Conservation (phyloP, 35 echinoderm and acorn worm species). For the Apostichopus californicus region DNA sequence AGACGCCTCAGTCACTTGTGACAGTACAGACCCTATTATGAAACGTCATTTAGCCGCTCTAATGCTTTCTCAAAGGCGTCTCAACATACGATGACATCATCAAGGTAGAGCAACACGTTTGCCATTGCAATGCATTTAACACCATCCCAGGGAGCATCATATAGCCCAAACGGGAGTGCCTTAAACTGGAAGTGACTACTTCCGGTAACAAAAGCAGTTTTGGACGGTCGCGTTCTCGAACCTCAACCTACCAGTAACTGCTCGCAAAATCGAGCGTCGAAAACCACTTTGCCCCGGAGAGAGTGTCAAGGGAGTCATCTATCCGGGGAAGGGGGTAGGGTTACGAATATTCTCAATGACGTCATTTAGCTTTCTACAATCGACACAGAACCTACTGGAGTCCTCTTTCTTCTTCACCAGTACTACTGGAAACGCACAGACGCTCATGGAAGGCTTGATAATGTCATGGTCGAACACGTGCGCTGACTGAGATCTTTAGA, state of each 20-base stretch:
- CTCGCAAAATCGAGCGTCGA: constrained; percentile 71
- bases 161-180: constrained; percentile 62
- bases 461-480: too few relatives aligned
- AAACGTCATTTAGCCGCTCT: constrained; percentile 20
- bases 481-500: too few relatives aligned
- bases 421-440: constrained; percentile 69
- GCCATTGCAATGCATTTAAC: neutral
- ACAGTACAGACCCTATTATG: constrained; percentile 68
- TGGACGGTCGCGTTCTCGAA: constrained; percentile 13
- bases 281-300: constrained; percentile 21
- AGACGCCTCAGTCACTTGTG: constrained; percentile 27
- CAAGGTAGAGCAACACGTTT: constrained; percentile 55
- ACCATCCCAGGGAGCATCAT: neutral
- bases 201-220: constrained; percentile 32
- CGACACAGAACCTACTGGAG: constrained; percentile 58
- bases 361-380: constrained; percentile 65
- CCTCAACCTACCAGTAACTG: constrained; percentile 73
- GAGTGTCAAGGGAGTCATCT: constrained; percentile 64
- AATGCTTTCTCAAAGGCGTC: constrained; percentile 15
- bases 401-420: constrained; percentile 84
- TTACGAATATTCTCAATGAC: constrained; percentile 44
- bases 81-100: constrained; percentile 68
- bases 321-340: constrained; percentile 59
- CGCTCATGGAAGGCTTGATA: too few relatives aligned
- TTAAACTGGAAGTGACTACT: constrained; percentile 34